A percentile compares a stretch with the other conserved stretches of the same genome.
phyloP scores from a whole-genome alignment of 2,797 vertebrate genomes.

The Intellagama lesueurii region DNA sequence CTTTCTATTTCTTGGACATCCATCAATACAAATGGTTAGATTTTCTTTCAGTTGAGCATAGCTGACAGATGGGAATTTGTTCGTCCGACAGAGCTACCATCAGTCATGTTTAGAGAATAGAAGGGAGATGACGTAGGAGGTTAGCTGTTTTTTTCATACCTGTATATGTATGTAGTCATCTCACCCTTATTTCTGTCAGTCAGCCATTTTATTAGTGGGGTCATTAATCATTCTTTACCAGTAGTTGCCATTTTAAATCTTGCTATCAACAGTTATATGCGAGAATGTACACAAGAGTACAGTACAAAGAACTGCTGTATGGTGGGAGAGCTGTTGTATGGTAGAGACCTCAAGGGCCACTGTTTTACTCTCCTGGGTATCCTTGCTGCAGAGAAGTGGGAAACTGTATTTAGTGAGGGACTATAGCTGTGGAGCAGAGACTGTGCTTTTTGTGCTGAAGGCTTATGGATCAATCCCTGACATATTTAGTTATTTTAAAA shows the following conservation, averaged over 20 bases:
- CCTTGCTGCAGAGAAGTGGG: not conserved
- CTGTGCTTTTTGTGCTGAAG: no score
- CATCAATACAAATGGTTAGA: not conserved
- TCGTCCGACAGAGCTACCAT: not conserved
- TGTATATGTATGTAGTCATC: not conserved
- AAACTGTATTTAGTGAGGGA: not conserved
- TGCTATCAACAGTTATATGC: no score
- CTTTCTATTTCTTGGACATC: constrained; percentile 30
- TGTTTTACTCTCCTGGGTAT: not conserved
- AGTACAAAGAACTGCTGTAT: not conserved
- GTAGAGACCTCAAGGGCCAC: not conserved
- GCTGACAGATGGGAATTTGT: not conserved
- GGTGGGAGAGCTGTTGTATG: not conserved
- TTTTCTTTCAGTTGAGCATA: not conserved
- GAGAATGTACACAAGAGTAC: not conserved
- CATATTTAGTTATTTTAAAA: no score
- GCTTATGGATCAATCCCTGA: not conserved
- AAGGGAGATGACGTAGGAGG: accelerated
- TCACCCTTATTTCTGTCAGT: not conserved
- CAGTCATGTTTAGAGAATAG: not conserved
- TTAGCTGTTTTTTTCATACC: constrained; percentile 1
- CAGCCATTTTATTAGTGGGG: constrained; percentile 26
- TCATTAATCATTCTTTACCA: constrained; percentile 1
- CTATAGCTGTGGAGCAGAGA: not conserved
- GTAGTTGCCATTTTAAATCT: not conserved